Evolutionary conservation across 35 echinoderm and acorn worm genomes (phyloP), one percentile per base, ranked within the genome.

Genomic region (Heliocidaris tuberculata): DNA sequence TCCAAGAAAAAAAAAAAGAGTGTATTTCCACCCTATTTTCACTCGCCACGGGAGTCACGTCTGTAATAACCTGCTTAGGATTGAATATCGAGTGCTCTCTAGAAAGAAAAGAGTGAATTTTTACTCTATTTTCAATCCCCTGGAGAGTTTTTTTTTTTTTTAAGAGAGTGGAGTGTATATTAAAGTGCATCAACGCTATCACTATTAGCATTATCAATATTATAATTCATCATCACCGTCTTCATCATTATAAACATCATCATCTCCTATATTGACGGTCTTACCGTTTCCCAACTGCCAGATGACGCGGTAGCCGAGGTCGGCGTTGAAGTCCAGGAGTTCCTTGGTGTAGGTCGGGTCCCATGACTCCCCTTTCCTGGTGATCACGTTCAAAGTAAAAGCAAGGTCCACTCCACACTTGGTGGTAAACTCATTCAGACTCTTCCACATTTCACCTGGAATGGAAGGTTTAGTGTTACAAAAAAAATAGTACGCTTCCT

Each of bases 231-330:
- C 42, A 88, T 32, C 42, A 88, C 13, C 42, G 16, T 88, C 86
- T 19, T 88, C 42, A 88, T 32, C 42, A 88, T 88, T 27, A 88
- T 32, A 6, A 9, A 2, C 31, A 88, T 32, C 31, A 35, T 31
- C 86, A 88, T 32, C 5, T 5, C 35, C 35, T 42, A 70, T 15
- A 70, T 27, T 1, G 60, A 6, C 6, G 6, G 24, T 35, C 90
- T 92, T 92, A 92, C 90, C 90, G 48, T 92, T 92, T 30, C 90
- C 90, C 9, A 92, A 48, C 27, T 92, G 4, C 90, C 90, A 92
- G 16, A 92, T 92, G 48, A 92, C 90, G 13, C 48, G 27, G 27
- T 92, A 92, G 5, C 90, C 90, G 29, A 52, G 90, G 31, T 92
- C 49, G 42, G 90, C 31, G 27, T 92, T 92, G 49, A 50, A 56